phyloP scores from a whole-genome alignment of 2,797 vertebrate genomes.

The Champsocephalus esox region DNA sequence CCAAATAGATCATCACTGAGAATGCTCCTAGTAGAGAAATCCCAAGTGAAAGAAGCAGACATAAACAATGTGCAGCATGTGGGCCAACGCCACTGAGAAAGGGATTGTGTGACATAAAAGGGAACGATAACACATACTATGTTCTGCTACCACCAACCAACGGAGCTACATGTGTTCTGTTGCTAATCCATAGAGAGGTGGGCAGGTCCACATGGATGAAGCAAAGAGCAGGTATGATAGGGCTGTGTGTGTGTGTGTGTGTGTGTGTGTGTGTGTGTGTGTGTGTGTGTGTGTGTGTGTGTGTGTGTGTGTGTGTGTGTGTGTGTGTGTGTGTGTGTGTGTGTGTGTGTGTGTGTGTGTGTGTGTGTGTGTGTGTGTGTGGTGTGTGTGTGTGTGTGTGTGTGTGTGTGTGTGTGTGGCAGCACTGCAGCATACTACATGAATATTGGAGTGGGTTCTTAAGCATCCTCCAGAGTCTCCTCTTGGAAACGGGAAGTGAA shows the following conservation, averaged over 20 bases:
- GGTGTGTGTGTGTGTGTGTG: conserved; percentile 34
- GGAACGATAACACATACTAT: conserved; percentile 40
- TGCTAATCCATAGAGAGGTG: conserved; percentile 45
- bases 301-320: too few relatives aligned
- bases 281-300: too few relatives aligned
- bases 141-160: conserved; percentile 14
- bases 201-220: conserved; percentile 41
- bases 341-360: too few relatives aligned
- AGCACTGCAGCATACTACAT: conserved; percentile 77
- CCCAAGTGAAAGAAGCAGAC: conserved; percentile 70
- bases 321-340: too few relatives aligned
- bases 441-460: conserved; percentile 84
- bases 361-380: conserved; percentile 9
- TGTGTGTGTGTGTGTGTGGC: conserved; percentile 35
- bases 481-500: conserved; percentile 83
- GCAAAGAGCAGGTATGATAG: conserved; percentile 52
- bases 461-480: conserved; percentile 82
- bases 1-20: conserved; percentile 69
- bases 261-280: too few relatives aligned
- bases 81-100: conserved; percentile 56
- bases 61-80: conserved; percentile 69
- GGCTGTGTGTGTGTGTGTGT: neutral
- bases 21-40: conserved; percentile 62
- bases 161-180: conserved; percentile 25
- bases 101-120: conserved; percentile 48